Percentiles rank a stretch among this genome's conserved stretches.
These are phyloP conservation scores for Blastobasis lacticolella DNA, from an alignment of 2,888 invertebrate species.

Conservation along the genomic window DNA sequence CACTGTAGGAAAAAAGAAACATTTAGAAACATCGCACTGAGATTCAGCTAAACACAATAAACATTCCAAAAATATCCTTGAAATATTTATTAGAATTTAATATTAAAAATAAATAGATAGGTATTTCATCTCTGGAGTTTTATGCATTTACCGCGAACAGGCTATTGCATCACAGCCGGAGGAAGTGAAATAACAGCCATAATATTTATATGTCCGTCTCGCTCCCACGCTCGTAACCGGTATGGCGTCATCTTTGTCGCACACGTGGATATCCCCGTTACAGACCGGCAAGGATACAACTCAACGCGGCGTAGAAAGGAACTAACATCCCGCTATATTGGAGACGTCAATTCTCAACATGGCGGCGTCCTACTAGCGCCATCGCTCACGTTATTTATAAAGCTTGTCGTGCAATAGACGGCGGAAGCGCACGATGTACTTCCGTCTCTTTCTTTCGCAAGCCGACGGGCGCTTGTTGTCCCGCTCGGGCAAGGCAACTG, in stretches of 20 bases:
- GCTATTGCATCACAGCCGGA: conserved; percentile 68
- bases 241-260: conserved; percentile 55
- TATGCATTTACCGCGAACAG: conserved; percentile 54
- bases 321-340: too few relatives aligned
- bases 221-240: conserved; percentile 24
- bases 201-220: conserved; percentile 68
- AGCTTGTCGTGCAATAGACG: conserved; percentile 13
- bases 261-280: conserved; percentile 37
- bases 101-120: too few relatives aligned
- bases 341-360: too few relatives aligned
- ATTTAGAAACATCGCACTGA: not conserved
- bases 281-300: too few relatives aligned
- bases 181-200: conserved; percentile 73
- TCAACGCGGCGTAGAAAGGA: too few relatives aligned
- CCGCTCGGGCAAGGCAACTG: conserved; percentile 67
- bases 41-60: not conserved
- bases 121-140: conserved; percentile 58
- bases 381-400: too few relatives aligned
- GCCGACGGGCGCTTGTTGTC: conserved; percentile 31
- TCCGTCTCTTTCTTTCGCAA: conserved; percentile 34
- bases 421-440: conserved; percentile 33
- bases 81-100: too few relatives aligned
- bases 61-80: not conserved
- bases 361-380: too few relatives aligned
- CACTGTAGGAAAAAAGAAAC: too few relatives aligned